These are phyloP conservation scores for Rhagonycha lutea DNA, from an alignment of 2,888 invertebrate species.

Conservation along the genomic window DNA sequence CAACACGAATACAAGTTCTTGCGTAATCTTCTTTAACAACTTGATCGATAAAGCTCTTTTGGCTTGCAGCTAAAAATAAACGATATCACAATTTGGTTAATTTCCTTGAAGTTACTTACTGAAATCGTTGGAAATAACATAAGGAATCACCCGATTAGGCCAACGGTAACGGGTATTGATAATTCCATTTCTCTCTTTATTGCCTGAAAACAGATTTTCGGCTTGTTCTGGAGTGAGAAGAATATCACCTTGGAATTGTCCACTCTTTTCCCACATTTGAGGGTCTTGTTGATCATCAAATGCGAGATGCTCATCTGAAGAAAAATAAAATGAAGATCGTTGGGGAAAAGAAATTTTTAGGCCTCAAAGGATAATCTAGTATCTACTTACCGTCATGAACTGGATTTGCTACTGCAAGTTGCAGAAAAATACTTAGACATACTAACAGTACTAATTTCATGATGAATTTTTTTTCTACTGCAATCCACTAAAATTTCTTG, in stretches of 20 bases:
- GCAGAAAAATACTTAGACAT: not conserved
- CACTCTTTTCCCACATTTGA: slow-evolving; percentile 4
- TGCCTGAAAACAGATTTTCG: not conserved
- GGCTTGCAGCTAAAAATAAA: not conserved
- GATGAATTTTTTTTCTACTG: too few species aligned
- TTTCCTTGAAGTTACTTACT: not conserved
- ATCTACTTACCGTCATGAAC: not conserved
- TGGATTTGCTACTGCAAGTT: not conserved
- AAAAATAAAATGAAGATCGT: not conserved
- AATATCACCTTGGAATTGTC: slow-evolving; percentile 13
- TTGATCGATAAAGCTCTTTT: not conserved
- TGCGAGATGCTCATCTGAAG: not conserved
- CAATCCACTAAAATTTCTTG: too few species aligned
- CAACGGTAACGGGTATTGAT: not conserved
- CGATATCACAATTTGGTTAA: not conserved
- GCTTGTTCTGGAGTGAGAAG: slow-evolving; percentile 6
- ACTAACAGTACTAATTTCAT: too few species aligned
- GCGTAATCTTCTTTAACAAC: not conserved
- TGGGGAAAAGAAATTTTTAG: not conserved
- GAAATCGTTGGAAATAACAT: not conserved
- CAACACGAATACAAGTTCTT: not conserved
- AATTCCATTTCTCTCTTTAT: not conserved
- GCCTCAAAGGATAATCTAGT: too few species aligned
- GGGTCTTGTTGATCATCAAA: not conserved
- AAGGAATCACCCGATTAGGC: not conserved